Conservation (phyloP, 2,888 invertebrate species). For the Ashinkailepas kermadecensis region DNA sequence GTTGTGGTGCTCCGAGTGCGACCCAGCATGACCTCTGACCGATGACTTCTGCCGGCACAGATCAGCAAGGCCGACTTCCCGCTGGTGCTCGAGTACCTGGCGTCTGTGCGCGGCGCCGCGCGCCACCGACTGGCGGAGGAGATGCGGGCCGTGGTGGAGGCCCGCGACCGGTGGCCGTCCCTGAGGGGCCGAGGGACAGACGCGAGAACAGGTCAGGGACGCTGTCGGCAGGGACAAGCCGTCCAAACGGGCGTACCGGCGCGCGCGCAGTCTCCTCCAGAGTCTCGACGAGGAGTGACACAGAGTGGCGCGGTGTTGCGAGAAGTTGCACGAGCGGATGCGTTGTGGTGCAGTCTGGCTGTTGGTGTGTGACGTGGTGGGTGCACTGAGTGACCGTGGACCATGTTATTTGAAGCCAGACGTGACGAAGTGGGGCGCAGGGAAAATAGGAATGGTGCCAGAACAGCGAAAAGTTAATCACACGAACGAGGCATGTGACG, state of each 20-base stretch:
- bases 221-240: not conserved
- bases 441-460: no score
- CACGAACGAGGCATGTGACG: no score
- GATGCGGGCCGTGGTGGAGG: not conserved
- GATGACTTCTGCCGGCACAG: not conserved
- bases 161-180: slow-evolving; percentile 12
- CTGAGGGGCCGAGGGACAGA: slow-evolving; percentile 1
- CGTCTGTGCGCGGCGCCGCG: not conserved
- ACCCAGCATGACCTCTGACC: no score
- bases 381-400: no score
- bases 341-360: not conserved
- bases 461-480: no score
- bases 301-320: not conserved
- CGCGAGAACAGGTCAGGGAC: not conserved
- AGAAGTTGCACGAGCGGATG: not conserved
- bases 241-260: slow-evolving; percentile 4
- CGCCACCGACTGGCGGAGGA: not conserved
- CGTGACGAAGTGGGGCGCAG: no score
- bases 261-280: not conserved
- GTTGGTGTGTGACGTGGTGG: no score
- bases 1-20: no score
- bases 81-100: slow-evolving; percentile 3
- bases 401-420: no score
- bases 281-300: not conserved
- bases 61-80: not conserved